Conservation (phyloP, 2,888 invertebrate species). For the Eretmocerus hayati region DNA sequence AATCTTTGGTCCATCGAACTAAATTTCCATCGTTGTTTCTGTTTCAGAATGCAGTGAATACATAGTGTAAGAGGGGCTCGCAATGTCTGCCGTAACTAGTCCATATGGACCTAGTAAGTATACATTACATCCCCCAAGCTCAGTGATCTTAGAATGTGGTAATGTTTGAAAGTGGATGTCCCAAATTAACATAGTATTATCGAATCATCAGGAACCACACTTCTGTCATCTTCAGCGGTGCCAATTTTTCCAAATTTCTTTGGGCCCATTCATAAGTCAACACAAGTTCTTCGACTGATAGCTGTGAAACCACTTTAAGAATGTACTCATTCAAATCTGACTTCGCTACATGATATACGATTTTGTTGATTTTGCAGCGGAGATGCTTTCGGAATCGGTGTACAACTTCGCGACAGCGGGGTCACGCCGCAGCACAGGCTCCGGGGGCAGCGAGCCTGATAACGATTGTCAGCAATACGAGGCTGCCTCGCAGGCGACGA, state of each 20-base stretch:
- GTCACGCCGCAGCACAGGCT: conserved; percentile 39
- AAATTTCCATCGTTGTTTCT: too few species aligned
- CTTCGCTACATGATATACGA: too few species aligned
- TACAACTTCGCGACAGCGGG: conserved; percentile 46
- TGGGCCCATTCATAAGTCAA: neutral
- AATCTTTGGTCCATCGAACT: too few species aligned
- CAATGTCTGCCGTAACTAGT: conserved; percentile 47
- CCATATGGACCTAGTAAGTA: conserved; percentile 46
- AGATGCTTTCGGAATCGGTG: conserved; percentile 46
- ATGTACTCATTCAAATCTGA: too few species aligned
- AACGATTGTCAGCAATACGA: conserved; percentile 34
- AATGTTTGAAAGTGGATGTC: neutral
- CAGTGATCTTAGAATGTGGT: neutral
- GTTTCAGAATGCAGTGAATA: conserved; percentile 43
- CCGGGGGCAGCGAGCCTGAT: conserved; percentile 38
- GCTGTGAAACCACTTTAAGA: too few species aligned
- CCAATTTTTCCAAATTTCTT: neutral
- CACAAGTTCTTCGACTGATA: neutral
- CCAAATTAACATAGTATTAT: too few species aligned
- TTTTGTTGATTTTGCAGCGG: conserved; percentile 35
- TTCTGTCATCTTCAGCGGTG: too few species aligned
- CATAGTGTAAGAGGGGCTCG: conserved; percentile 32
- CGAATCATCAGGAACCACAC: too few species aligned
- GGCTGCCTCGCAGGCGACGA: conserved; percentile 1
- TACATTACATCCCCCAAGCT: neutral